These are phyloP conservation scores for Petroica traversi DNA, from an alignment of 2,113 vertebrate species.

Conservation along the genomic window DNA sequence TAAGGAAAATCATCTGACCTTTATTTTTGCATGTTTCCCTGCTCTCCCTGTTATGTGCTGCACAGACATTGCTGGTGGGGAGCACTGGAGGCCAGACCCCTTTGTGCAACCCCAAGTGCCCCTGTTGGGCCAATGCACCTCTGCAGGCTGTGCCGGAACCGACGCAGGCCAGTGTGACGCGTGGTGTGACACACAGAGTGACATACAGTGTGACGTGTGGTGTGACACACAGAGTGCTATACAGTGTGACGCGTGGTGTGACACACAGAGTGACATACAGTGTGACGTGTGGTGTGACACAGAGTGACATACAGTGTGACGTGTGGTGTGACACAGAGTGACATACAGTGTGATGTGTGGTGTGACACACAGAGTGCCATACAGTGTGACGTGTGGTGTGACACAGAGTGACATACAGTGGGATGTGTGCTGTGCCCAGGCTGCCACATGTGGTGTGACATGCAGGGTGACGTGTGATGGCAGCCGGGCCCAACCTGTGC, in stretches of 20 bases:
- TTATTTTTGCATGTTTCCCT: background rate
- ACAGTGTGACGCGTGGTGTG: no score
- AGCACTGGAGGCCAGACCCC: background rate
- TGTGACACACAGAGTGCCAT: no score
- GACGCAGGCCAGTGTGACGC: rapidly evolving
- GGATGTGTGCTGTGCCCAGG: no score
- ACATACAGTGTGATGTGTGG: no score
- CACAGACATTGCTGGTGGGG: background rate
- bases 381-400: no score
- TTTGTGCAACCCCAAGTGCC: background rate
- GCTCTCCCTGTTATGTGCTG: background rate
- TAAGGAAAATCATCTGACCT: slow-evolving; percentile 67
- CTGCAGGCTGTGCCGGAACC: background rate
- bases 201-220: background rate
- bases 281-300: background rate
- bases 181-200: background rate
- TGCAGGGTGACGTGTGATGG: no score
- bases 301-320: background rate
- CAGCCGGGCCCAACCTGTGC: background rate
- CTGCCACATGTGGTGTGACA: no score
- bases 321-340: background rate
- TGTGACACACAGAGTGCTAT: background rate
- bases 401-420: background rate
- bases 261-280: no score
- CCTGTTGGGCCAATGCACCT: rapidly evolving